These are phyloP conservation scores for Cyprinodon tularosa DNA, from an alignment of 2,113 vertebrate species.

Conservation along the genomic window DNA sequence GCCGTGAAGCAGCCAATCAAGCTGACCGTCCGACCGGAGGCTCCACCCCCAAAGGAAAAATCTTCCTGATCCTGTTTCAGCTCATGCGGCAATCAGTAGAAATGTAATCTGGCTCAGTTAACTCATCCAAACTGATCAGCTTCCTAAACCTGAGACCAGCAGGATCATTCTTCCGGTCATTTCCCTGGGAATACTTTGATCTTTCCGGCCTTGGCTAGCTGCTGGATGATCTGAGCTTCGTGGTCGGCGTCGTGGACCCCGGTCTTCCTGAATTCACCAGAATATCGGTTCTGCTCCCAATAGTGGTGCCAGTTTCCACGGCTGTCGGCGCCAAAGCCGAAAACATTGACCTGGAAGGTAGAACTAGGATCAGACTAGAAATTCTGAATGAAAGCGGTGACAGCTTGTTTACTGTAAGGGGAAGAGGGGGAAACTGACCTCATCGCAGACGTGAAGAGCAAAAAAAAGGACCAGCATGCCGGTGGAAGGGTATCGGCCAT, in stretches of 20 bases:
- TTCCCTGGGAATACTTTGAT: constrained; percentile 94
- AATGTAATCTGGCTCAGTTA: background rate
- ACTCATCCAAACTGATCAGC: constrained; percentile 20
- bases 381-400: background rate
- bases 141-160: background rate
- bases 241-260: constrained; percentile 96
- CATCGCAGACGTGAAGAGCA: constrained; percentile 94
- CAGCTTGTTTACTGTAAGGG: background rate
- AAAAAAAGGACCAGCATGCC: constrained; percentile 98
- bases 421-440: constrained; percentile 78
- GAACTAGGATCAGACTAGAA: background rate
- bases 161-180: constrained; percentile 63
- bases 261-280: constrained; percentile 95
- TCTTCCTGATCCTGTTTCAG: background rate
- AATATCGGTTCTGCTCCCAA: constrained; percentile 98
- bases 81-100: background rate
- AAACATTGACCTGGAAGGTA: constrained; percentile 91
- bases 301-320: constrained; percentile 99
- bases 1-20: background rate
- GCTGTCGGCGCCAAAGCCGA: constrained; percentile 94
- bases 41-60: too few relatives aligned
- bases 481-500: constrained; percentile 97
- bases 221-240: constrained; percentile 93
- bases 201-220: constrained; percentile 89
- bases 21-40: background rate